Evolutionary conservation across 1,140 invertebrate genomes (phyloP), one percentile per base, ranked within the genome.

Genomic region (Homalodisca vitripennis): DNA sequence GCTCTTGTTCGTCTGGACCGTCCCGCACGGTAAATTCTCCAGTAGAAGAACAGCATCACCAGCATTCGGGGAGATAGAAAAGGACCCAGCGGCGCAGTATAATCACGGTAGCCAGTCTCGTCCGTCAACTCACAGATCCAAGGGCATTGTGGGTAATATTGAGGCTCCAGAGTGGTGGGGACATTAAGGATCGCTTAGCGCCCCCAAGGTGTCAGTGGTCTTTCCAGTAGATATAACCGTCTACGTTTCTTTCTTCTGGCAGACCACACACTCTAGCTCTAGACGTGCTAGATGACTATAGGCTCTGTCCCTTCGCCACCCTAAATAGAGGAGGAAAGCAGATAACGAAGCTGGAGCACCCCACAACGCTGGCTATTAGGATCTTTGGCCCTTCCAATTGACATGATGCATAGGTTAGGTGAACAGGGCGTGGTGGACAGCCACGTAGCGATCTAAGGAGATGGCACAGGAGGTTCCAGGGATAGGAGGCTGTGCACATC

Each of bases 21-120:
- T n/a, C n/a, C 95, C 0, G 94, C 94, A 67, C 90, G 87, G 82
- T 98, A 98, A 74, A 98, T 98, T 71, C 93, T 85, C 86, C 94
- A 95, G 81, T 98, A 98, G 82, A 98, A 94, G 84, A 98, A 97
- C 63, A 97, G 83, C 92, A 98, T 98, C 34, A 98, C 90, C 73
- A 95, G 87, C 89, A 96, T 95, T 13, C 96, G 96, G 74, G 98
- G 90, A 79, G n/a, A n/a, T n/a, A n/a, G 95, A 97, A 85, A 98
- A 98, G 63, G 94, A 97, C 10, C 95, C 94, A 24, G 97, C 86
- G 1, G 95, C 95, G 2, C 93, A 96, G 81, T 94, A 95, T 31
- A n/a, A 90, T 80, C 57, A 90, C 88, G n/a, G 81, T 91, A 91
- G 24, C 92, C 92, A 64, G 89, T 87, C 73, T 95, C 94, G 78